These are phyloP conservation scores for Gopherus flavomarginatus DNA, from an alignment of 2,113 vertebrate genomes.

Conservation along the genomic window DNA sequence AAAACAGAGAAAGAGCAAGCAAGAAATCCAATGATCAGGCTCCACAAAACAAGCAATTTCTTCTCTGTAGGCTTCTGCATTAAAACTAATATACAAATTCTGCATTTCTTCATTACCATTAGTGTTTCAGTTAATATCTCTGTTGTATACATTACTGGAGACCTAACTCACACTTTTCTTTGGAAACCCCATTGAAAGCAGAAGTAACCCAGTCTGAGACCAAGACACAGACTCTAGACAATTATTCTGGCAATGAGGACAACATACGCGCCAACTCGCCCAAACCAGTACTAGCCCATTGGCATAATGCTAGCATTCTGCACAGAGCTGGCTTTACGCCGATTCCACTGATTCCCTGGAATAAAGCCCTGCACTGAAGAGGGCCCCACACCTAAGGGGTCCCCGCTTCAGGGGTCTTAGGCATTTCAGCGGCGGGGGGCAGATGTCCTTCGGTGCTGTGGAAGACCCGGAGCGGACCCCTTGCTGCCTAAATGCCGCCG, in stretches of 20 bases:
- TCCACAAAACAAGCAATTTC: neutral
- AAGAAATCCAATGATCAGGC: neutral
- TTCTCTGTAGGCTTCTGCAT: neutral
- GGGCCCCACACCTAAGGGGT: too few species aligned
- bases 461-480: too few species aligned
- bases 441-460: too few species aligned
- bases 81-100: constrained; percentile 14
- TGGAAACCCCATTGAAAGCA: neutral
- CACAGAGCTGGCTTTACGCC: too few species aligned
- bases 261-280: neutral
- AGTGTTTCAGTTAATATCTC: constrained; percentile 49
- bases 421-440: too few species aligned
- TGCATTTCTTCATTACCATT: constrained; percentile 54
- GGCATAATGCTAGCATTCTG: neutral
- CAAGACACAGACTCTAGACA: neutral
- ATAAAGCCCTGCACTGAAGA: too few species aligned
- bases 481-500: too few species aligned
- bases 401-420: too few species aligned
- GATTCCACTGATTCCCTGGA: too few species aligned
- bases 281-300: neutral
- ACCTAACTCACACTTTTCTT: neutral
- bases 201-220: neutral
- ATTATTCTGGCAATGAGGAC: neutral
- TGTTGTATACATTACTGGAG: constrained; percentile 38
- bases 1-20: neutral